Percentiles rank a stretch among this genome's conserved stretches.
Conservation (phyloP, 30 jellyfish, hydroid and myxozoan species). For the Turritopsis dohrnii region DNA sequence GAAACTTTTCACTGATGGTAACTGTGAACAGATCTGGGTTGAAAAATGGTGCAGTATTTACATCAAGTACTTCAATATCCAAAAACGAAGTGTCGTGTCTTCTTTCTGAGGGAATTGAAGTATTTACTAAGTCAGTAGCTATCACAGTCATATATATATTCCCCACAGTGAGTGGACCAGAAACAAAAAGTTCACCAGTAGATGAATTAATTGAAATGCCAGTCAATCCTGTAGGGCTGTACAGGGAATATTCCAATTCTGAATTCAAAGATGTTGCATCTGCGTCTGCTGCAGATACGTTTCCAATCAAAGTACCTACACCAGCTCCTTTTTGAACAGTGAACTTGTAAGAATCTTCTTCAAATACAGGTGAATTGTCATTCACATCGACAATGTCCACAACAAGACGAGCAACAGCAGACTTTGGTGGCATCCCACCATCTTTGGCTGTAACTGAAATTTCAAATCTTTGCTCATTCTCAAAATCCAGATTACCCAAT, state of each 20-base stretch:
- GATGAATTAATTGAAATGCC: slow-evolving; percentile 26
- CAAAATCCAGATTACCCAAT: slow-evolving; percentile 41
- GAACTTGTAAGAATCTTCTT: slow-evolving; percentile 29
- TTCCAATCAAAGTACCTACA: slow-evolving; percentile 32
- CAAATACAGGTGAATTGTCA: slow-evolving; percentile 73
- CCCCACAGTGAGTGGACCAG: slow-evolving; percentile 3
- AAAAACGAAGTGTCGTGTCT: slow-evolving; percentile 1
- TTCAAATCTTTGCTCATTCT: background rate
- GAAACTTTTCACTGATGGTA: slow-evolving; percentile 15
- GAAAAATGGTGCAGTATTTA: background rate
- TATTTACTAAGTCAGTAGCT: background rate
- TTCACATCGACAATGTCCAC: slow-evolving; percentile 56
- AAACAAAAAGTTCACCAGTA: slow-evolving; percentile 38
- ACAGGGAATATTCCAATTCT: background rate
- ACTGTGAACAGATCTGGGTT: background rate
- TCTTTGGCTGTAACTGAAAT: slow-evolving; percentile 43
- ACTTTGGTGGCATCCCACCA: slow-evolving; percentile 10
- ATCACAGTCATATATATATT: background rate
- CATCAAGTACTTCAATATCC: background rate
- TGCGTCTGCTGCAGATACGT: background rate
- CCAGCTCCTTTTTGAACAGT: slow-evolving; percentile 42
- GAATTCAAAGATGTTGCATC: slow-evolving; percentile 3
- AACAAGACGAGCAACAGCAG: background rate
- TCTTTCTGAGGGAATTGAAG: background rate
- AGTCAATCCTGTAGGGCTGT: background rate